Base-by-base conservation (phyloP, 2,113 vertebrate species). In the Chroicocephalus ridibundus region DNA sequence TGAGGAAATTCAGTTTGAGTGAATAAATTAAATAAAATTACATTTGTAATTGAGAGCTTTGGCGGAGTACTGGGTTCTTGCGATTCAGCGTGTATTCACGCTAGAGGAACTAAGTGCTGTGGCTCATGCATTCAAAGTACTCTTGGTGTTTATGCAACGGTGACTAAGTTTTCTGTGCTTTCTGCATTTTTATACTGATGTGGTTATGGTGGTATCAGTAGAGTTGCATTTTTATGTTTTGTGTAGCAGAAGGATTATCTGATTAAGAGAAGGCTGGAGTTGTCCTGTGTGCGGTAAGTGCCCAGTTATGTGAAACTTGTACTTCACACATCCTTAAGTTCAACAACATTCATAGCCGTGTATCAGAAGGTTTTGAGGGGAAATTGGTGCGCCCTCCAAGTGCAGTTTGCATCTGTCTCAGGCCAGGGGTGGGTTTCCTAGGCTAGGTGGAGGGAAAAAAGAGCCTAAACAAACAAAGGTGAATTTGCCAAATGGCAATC, bases 11-110 rank as follows among this genome's bases (percentile, higher is more conserved):
- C 94, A 87, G 89, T 98, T 96, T 98, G 95, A 98, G 97, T 98
- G 97, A 98, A 68, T 96, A 98, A 98, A 98, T 95, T 93, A 98
- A 98, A 98, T 99, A 99, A 99, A 99, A 98, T 97, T 66, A 79
- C 97, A 96, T 99, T 98, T 99, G 92, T 99, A 98, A 98, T 95
- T 97, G 97, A 96, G 97, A 88, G 44, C 54, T 82, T 94, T 31
- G 16, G 46, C 68, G 71, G 60, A 71, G 54, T 83, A 34, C 13
- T 83, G 71, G 44, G 14, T 93, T 95, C 40, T 85, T 93, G 66
- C 38, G 49, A 24, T 49, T 76, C 52, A n/a, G 0, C 4, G 26
- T 79, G 0, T 66, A 11, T 46, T 61, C 12, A 4, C 17, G 32
- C 1, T 2, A 32, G 81, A 51, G 51, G 40, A 61, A 57, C 19